phyloP scores from a whole-genome alignment of 2,113 vertebrate species.

The Phyllostomus hastatus region DNA sequence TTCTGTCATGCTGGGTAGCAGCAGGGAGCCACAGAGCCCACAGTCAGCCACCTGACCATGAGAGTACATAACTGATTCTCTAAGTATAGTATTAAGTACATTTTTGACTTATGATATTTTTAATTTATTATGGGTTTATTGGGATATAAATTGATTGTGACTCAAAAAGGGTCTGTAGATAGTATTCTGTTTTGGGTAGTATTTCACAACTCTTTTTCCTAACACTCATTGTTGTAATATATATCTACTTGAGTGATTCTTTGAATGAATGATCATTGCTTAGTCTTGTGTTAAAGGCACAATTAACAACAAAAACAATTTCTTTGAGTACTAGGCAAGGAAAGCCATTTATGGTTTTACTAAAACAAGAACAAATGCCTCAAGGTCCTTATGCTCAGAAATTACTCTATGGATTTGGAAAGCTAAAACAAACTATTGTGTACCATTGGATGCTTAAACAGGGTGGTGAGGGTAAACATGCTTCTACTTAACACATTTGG shows the following conservation, averaged over 20 bases:
- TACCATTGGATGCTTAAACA: background rate
- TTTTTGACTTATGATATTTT: background rate
- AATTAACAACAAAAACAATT: background rate
- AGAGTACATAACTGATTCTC: too few species aligned
- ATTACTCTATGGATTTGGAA: background rate
- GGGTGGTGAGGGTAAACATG: background rate
- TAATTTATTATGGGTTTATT: background rate
- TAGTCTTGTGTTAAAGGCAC: background rate
- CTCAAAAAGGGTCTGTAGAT: background rate
- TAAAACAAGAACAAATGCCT: background rate
- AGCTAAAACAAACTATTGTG: background rate
- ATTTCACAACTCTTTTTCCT: background rate
- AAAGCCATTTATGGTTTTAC: background rate
- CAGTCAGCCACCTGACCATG: background rate
- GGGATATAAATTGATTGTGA: background rate
- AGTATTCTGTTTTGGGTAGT: background rate
- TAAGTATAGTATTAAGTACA: background rate
- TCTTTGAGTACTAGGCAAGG: background rate
- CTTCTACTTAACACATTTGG: background rate
- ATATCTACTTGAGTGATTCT: background rate
- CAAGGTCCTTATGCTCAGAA: background rate
- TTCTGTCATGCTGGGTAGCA: background rate
- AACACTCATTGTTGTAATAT: background rate
- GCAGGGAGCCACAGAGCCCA: background rate
- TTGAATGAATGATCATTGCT: background rate